Evolutionary conservation across 2,888 invertebrate genomes (phyloP).

Genomic region (Brenthis daphne): DNA sequence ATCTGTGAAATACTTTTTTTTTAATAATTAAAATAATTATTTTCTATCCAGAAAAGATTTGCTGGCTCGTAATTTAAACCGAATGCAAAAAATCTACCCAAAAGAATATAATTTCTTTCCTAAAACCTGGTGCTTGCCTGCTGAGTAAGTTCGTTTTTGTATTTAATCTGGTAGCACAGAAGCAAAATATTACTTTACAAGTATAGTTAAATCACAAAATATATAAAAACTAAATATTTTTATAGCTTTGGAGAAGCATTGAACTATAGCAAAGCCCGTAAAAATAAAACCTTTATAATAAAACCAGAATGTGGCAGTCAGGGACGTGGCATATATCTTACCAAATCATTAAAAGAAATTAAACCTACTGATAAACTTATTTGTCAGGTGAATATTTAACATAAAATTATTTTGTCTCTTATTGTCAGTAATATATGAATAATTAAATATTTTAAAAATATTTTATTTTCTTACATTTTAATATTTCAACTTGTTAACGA

Average conservation of each 20-base stretch:
- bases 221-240: conserved; percentile 3
- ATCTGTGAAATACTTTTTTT: not conserved
- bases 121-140: conserved; percentile 96
- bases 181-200: no score
- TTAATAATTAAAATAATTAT: not conserved
- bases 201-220: not conserved
- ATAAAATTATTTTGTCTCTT: no score
- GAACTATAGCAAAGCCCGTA: conserved; percentile 86
- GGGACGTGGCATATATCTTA: conserved; percentile 93
- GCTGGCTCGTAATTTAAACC: conserved; percentile 92
- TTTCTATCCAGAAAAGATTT: conserved; percentile 87
- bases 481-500: no score
- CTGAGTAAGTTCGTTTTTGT: conserved; percentile 85
- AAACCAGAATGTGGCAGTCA: conserved; percentile 96
- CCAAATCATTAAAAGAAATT: conserved; percentile 89
- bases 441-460: no score
- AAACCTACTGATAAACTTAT: conserved; percentile 92
- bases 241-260: conserved; percentile 87
- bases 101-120: conserved; percentile 96
- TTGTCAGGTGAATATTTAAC: conserved; percentile 85
- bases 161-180: not conserved
- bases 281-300: conserved; percentile 90
- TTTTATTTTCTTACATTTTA: no score
- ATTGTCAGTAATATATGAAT: no score
- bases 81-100: conserved; percentile 94